Evolutionary conservation across 2,888 invertebrate genomes (phyloP), one percentile per base, ranked within the genome.

Genomic region (Thecocarcelia acutangulata): DNA sequence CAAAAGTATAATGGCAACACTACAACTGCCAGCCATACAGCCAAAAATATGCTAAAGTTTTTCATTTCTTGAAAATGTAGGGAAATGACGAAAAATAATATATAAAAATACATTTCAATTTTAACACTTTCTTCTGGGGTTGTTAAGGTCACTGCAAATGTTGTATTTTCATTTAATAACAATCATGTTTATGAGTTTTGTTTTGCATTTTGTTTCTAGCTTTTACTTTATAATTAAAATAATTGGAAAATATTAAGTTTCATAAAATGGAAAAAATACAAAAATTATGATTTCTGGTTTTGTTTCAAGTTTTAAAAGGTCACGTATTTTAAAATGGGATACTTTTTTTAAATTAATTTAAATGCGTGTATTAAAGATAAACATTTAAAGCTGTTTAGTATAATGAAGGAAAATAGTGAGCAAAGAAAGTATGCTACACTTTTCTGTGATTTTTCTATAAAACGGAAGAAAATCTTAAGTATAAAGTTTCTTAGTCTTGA

Each of bases 11-110:
- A 46, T 13, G 24, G 13, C 33, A 59, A 19, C 28, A 58, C 21
- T 40, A 12, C 21, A 6, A 13, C 21, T 44, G 50, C 54, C 37
- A 52, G 50, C 54, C 37, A 48, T 33, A 17, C n/a, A 12, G 28
- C 28, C 21, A 50, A 56, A 76, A 76, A 61, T 80, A 80, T 70
- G 59, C 80, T 66, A 19, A 21, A 24, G 54, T 69, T 76, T 46
- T 58, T 61, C 1, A 13, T 24, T 48, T 40, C 40, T 28, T 40
- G 46, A 5, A 56, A 59, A 72, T 42, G 13, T 46, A 58, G 13
- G 19, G 9, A 24, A 37, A 61, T 28, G 19, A 11, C 1, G 11
- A 21, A 48, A 24, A n/a, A 0, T 24, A 48, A 28, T 11, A 61
- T 28, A 58, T 15, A 13, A 54, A 68, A 24, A 48, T 37, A 21